These are phyloP conservation scores for Lamellibrachia luymesi DNA, from an alignment of 1,140 invertebrate species.

Conservation along the genomic window DNA sequence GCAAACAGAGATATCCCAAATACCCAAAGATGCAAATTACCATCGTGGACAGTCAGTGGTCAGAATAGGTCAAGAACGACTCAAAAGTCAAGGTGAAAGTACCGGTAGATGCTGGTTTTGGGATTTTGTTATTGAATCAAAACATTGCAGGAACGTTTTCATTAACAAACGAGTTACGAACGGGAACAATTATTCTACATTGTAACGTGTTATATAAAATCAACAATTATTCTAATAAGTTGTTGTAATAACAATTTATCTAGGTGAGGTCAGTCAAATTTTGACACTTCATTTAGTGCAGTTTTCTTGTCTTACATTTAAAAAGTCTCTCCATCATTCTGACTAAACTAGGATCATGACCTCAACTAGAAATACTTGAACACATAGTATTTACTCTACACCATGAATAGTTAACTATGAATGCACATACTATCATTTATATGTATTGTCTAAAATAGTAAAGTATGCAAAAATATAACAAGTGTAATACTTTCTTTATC, in stretches of 20 bases:
- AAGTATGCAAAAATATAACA: not conserved
- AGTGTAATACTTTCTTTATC: not conserved
- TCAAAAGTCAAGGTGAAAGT: not conserved
- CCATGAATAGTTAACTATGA: not conserved
- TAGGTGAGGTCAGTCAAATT: not conserved
- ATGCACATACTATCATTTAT: not conserved
- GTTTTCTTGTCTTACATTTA: not conserved
- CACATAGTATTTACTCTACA: not conserved
- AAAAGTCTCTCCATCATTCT: not conserved
- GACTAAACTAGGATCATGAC: not conserved
- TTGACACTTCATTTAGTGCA: not conserved
- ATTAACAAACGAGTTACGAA: not conserved
- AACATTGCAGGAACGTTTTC: not conserved
- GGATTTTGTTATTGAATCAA: not conserved
- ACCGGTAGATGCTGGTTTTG: conserved; percentile 1
- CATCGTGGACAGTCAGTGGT: not conserved
- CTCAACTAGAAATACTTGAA: not conserved
- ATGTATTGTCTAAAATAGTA: not conserved
- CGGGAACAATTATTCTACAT: not conserved
- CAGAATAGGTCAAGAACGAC: not conserved
- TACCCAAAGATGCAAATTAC: not conserved
- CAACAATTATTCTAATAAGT: not conserved
- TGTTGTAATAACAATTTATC: not conserved
- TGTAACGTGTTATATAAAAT: not conserved
- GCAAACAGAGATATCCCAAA: not conserved